These are phyloP conservation scores for Blennius ocellaris DNA, from an alignment of 2,113 vertebrate species.

Conservation along the genomic window DNA sequence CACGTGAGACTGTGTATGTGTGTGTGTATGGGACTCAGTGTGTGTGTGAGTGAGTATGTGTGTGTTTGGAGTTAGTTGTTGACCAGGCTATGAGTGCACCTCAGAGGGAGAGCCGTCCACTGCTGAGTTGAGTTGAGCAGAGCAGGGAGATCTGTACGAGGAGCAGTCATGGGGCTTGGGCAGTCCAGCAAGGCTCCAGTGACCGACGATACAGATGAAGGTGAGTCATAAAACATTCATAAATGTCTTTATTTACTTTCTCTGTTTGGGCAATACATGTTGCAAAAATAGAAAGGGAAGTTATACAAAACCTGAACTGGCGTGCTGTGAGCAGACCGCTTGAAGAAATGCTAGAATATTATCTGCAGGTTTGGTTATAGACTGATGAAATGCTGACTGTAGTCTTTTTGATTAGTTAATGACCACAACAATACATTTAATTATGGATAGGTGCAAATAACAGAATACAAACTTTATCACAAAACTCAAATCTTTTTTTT, in stretches of 20 bases:
- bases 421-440: too few relatives aligned
- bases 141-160: conserved; percentile 42
- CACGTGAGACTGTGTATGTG: conserved; percentile 30
- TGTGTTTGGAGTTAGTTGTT: conserved; percentile 17
- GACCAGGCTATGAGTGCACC: conserved; percentile 67
- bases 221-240: conserved; percentile 80
- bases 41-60: conserved; percentile 19
- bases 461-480: neutral
- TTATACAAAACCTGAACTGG: neutral
- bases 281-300: neutral
- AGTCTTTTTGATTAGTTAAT: neutral
- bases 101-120: conserved; percentile 52
- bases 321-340: conserved; percentile 5
- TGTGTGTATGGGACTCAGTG: conserved; percentile 2
- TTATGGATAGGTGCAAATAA: neutral
- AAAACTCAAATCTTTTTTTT: neutral
- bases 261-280: neutral
- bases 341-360: neutral
- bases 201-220: conserved; percentile 85
- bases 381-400: conserved; percentile 29
- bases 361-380: neutral
- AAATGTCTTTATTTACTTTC: conserved; percentile 1
- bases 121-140: conserved; percentile 68
- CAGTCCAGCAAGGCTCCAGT: conserved; percentile 89
- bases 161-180: conserved; percentile 90